phyloP scores from a whole-genome alignment of 2,113 vertebrate species.

The Periophthalmodon schlosseri region DNA sequence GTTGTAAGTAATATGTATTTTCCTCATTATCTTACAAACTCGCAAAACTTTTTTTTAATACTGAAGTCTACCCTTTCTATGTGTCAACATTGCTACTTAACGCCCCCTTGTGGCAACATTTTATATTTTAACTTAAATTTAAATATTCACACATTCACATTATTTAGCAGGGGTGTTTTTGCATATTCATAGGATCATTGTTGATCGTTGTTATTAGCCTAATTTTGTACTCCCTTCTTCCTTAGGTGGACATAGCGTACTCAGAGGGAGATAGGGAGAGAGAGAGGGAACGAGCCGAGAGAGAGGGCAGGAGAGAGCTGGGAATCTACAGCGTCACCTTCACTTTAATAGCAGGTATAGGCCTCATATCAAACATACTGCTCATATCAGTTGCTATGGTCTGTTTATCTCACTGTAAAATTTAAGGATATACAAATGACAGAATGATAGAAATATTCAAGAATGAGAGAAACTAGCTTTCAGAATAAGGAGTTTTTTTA shows the following conservation, averaged over 20 bases:
- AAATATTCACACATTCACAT: no score
- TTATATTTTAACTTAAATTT: no score
- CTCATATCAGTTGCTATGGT: background rate
- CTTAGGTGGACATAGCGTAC: slow-evolving; percentile 87
- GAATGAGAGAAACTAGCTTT: background rate
- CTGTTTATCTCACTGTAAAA: background rate
- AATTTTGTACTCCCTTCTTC: background rate
- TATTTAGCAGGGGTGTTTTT: background rate
- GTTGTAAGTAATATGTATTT: background rate
- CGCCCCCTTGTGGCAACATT: background rate
- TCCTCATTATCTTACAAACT: background rate
- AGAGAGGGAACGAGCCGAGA: slow-evolving; percentile 77
- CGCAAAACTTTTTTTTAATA: no score
- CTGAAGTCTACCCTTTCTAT: no score
- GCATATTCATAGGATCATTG: background rate
- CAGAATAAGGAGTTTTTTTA: background rate
- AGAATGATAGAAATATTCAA: background rate
- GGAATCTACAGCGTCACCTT: slow-evolving; percentile 93
- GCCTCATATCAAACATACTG: background rate
- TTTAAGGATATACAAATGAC: background rate
- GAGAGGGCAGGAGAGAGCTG: slow-evolving; percentile 81
- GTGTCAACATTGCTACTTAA: no score
- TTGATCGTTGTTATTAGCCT: background rate
- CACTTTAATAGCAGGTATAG: slow-evolving; percentile 86
- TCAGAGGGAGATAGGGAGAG: slow-evolving; percentile 85